Conservation (phyloP, 2,888 invertebrate species). For the Rhimphoctona megacephalus region DNA sequence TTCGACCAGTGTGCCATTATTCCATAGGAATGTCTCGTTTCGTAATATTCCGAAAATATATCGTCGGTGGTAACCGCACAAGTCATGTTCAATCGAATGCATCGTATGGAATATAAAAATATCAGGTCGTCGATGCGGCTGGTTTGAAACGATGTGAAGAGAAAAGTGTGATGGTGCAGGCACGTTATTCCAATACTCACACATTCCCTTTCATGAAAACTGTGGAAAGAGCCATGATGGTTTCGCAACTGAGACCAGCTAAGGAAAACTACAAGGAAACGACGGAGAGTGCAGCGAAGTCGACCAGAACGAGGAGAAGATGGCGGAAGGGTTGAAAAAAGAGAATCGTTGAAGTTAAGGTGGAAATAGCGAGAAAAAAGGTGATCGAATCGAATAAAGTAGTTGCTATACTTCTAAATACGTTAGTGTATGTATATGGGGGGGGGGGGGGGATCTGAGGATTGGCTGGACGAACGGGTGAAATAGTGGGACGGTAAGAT, state of each 20-base stretch:
- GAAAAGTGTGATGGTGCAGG: constrained; percentile 6
- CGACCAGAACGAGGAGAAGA: constrained; percentile 35
- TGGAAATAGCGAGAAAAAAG: constrained; percentile 19
- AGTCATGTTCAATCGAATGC: constrained; percentile 83
- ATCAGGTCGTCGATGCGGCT: constrained; percentile 73
- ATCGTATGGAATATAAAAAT: constrained; percentile 82
- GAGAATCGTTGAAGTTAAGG: neutral
- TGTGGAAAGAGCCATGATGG: constrained; percentile 33
- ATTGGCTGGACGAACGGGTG: constrained; percentile 46
- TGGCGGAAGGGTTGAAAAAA: constrained; percentile 7
- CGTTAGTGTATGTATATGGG: constrained; percentile 7
- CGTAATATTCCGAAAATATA: constrained; percentile 81
- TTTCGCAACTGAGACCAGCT: constrained; percentile 22
- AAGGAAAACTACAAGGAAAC: constrained; percentile 32
- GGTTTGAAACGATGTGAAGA: neutral
- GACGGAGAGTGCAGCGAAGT: constrained; percentile 37
- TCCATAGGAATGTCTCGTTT: constrained; percentile 73
- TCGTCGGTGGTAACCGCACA: constrained; percentile 79
- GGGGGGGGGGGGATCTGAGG: neutral
- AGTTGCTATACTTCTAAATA: constrained; percentile 46
- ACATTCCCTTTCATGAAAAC: neutral
- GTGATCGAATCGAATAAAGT: constrained; percentile 50
- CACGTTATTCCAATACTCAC: constrained; percentile 52
- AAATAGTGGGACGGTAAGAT: constrained; percentile 20
- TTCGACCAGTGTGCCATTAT: neutral